These are phyloP conservation scores for Apodemus speciosus DNA, from an alignment of 2,113 vertebrate species.

Conservation along the genomic window DNA sequence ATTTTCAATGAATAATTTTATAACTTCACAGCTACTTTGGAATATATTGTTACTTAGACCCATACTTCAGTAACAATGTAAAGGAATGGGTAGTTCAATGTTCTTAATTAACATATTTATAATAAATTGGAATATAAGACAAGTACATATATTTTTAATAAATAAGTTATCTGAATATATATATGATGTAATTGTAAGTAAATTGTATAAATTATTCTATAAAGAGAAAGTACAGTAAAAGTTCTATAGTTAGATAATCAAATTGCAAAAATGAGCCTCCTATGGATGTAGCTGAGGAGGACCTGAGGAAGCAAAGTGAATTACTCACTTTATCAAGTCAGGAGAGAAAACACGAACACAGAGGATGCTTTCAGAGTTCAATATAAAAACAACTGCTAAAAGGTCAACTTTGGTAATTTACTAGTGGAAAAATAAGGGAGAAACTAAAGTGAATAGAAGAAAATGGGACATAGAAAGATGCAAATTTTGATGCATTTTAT, in stretches of 20 bases:
- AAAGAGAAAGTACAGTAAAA: not conserved
- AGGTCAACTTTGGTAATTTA: not conserved
- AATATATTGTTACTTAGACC: not conserved
- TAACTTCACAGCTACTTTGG: not conserved
- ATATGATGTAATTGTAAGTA: not conserved
- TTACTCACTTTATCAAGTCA: not conserved
- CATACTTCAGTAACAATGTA: not conserved
- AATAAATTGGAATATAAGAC: not conserved
- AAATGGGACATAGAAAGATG: not conserved
- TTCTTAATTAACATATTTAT: slow-evolving; percentile 34
- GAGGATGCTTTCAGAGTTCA: not conserved
- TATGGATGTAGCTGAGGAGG: not conserved
- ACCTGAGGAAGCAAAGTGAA: not conserved
- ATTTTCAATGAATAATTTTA: slow-evolving; percentile 31
- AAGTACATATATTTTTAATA: not conserved
- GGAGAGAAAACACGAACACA: not conserved
- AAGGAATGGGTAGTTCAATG: not conserved
- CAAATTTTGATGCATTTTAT: not conserved
- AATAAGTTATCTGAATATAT: not conserved
- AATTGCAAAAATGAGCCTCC: not conserved
- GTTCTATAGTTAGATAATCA: not conserved
- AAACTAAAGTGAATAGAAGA: not conserved
- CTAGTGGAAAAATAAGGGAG: not conserved
- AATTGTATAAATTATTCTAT: not conserved
- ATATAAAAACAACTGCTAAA: not conserved